These are phyloP conservation scores for Encarsia formosa DNA, from an alignment of 2,888 invertebrate genomes.

Conservation along the genomic window DNA sequence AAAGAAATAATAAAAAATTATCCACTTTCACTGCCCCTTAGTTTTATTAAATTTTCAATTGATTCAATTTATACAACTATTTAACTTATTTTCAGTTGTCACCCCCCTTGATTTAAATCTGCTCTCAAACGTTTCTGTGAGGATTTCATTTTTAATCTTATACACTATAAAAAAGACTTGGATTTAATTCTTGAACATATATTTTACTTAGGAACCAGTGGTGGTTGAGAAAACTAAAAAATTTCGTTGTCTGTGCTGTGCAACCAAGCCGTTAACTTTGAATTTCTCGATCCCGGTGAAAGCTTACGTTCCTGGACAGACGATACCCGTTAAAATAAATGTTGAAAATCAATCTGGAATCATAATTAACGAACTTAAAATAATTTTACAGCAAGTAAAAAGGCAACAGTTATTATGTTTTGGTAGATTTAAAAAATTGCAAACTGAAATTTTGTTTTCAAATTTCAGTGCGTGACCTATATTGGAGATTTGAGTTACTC, in stretches of 20 bases:
- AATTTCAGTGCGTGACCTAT: conserved; percentile 59
- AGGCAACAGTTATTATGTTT: too few species aligned
- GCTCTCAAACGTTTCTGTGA: conserved; percentile 66
- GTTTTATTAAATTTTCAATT: too few species aligned
- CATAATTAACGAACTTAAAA: conserved; percentile 60
- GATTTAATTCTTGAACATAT: too few species aligned
- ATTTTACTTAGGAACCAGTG: conserved; percentile 58
- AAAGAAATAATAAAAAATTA: too few species aligned
- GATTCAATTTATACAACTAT: too few species aligned
- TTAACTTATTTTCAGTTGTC: conserved; percentile 77
- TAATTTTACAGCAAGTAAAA: conserved; percentile 64
- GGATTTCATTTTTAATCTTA: conserved; percentile 26
- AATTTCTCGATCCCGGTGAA: conserved; percentile 67
- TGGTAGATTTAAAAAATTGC: conserved; percentile 2
- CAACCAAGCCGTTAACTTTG: conserved; percentile 65
- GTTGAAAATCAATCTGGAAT: conserved; percentile 74
- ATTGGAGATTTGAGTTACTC: too few species aligned
- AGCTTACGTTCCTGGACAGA: conserved; percentile 75
- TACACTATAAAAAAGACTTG: too few species aligned
- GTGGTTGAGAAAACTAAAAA: conserved; percentile 69
- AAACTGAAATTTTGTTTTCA: not conserved
- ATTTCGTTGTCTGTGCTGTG: conserved; percentile 76
- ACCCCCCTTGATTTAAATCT: conserved; percentile 78
- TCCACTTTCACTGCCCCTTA: too few species aligned
- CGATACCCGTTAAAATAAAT: conserved; percentile 66